Percentiles rank a stretch among this genome's conserved stretches.
Conservation (phyloP, 2,797 vertebrate species). For the Manis pentadactyla region DNA sequence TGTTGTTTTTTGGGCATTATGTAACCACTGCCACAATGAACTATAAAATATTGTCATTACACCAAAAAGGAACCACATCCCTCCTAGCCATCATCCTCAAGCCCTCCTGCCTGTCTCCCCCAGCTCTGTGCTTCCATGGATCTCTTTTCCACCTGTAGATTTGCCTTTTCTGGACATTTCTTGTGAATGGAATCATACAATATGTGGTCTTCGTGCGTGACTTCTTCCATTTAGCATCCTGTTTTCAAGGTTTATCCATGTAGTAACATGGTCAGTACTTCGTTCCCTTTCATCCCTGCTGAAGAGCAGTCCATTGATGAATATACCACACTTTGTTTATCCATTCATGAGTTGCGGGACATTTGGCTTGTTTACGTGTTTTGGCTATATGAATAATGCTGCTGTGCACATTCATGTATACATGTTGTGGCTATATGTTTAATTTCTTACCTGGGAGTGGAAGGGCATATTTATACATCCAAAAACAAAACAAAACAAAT, state of each 20-base stretch:
- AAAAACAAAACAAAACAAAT: neutral
- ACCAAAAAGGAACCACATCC: neutral
- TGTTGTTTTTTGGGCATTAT: neutral
- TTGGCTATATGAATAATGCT: neutral
- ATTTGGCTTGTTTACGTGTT: neutral
- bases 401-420: neutral
- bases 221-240: neutral
- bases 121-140: too few relatives aligned
- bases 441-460: neutral
- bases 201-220: neutral
- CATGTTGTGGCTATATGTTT: neutral
- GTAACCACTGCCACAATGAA: neutral
- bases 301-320: neutral
- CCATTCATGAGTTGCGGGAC: neutral
- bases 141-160: neutral
- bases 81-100: accelerated
- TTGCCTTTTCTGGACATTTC: neutral
- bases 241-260: neutral
- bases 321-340: neutral
- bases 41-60: neutral
- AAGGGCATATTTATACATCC: neutral
- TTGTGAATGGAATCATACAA: neutral
- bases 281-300: neutral
- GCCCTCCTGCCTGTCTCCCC: neutral
- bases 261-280: neutral